phyloP scores from a whole-genome alignment of 2,888 invertebrate genomes.

The Onthophagus sagittarius region DNA sequence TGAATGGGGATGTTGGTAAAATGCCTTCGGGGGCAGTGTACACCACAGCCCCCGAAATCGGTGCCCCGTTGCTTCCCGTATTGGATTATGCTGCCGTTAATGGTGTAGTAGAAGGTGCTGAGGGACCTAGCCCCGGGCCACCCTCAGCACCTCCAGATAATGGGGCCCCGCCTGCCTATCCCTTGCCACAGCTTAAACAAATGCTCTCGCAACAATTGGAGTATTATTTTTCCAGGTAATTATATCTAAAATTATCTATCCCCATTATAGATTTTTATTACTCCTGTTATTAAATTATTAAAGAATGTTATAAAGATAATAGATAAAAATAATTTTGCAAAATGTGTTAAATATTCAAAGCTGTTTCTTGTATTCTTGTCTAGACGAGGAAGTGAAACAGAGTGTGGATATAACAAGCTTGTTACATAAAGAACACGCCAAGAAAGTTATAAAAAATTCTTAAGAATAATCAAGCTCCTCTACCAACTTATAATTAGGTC shows the following conservation, averaged over 20 bases:
- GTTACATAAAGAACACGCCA: not conserved
- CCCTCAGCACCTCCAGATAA: conserved; percentile 50
- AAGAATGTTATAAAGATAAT: not conserved
- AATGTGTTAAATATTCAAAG: not conserved
- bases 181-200: conserved; percentile 71
- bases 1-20: conserved; percentile 80
- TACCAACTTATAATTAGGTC: not conserved
- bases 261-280: not conserved
- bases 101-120: conserved; percentile 47
- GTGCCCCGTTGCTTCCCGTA: conserved; percentile 43
- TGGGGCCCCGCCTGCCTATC: conserved; percentile 53
- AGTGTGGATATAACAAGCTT: not conserved
- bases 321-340: not conserved
- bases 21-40: conserved; percentile 68
- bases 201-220: conserved; percentile 79
- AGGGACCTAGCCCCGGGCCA: conserved; percentile 48
- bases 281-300: not conserved
- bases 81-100: conserved; percentile 42
- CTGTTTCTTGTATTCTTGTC: not conserved
- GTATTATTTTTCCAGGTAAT: conserved; percentile 84
- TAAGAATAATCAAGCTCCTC: not conserved
- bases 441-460: not conserved
- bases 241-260: conserved; percentile 10
- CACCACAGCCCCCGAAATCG: conserved; percentile 64
- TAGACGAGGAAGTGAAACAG: not conserved